Conservation (phyloP, 2,113 vertebrate genomes). For the Thomomys bottae region DNA sequence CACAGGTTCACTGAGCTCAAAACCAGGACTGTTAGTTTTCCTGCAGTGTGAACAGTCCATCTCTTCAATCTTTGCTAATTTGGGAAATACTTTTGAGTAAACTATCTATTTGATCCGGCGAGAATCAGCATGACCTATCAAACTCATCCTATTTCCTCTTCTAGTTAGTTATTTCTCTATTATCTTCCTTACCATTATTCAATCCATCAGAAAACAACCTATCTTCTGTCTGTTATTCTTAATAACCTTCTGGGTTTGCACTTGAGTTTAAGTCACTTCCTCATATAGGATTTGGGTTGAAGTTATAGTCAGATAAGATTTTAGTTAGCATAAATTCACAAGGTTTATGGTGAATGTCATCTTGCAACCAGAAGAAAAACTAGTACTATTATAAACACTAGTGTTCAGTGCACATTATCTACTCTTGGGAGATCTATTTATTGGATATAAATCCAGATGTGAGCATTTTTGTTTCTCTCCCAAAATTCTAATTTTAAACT, state of each 20-base stretch:
- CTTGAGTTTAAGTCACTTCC: background rate
- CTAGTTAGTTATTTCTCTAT: background rate
- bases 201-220: conserved; percentile 9
- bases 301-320: background rate
- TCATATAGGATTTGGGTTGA: background rate
- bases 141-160: background rate
- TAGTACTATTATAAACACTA: background rate
- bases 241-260: background rate
- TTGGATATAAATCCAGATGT: background rate
- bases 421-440: background rate
- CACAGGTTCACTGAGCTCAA: background rate
- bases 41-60: background rate
- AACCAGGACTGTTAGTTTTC: background rate
- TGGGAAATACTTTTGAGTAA: conserved; percentile 1
- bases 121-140: conserved; percentile 24
- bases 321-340: background rate
- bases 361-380: background rate
- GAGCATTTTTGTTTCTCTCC: background rate
- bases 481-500: background rate
- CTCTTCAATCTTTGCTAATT: conserved; percentile 51
- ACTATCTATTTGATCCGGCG: background rate
- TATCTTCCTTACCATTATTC: background rate
- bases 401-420: background rate
- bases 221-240: background rate
- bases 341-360: background rate